Conservation (phyloP, 2,888 invertebrate genomes). For the Patella ulyssiponensis region DNA sequence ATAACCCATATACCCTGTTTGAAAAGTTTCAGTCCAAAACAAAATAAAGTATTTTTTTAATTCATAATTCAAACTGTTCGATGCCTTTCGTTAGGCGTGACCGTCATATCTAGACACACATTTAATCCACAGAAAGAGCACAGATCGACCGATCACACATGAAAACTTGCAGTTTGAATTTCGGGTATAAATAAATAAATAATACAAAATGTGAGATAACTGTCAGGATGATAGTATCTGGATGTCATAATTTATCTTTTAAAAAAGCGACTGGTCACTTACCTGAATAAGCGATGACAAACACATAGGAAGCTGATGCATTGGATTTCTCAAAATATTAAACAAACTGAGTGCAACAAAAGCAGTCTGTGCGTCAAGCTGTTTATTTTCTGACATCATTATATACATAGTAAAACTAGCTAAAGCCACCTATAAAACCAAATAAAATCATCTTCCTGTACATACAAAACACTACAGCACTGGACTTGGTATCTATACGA, state of each 20-base stretch:
- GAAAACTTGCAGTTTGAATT: not conserved
- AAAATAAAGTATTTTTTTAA: no score
- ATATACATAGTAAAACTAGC: slow-evolving; percentile 74
- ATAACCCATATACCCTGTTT: no score
- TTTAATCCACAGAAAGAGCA: no score
- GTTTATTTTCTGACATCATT: slow-evolving; percentile 83
- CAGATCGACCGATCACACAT: no score
- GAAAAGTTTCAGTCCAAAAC: no score
- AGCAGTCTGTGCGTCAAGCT: slow-evolving; percentile 88
- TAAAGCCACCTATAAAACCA: slow-evolving; percentile 56
- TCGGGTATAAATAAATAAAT: not conserved
- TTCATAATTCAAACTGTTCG: no score
- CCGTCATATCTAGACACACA: no score
- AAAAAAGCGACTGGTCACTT: slow-evolving; percentile 64
- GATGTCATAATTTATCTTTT: no score
- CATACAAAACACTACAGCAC: no score
- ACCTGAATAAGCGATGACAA: slow-evolving; percentile 80
- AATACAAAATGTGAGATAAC: not conserved
- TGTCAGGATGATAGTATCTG: not conserved
- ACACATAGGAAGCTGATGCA: slow-evolving; percentile 96
- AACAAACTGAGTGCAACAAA: slow-evolving; percentile 96
- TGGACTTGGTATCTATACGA: no score
- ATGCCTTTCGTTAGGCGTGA: no score
- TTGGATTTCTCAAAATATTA: slow-evolving; percentile 94
- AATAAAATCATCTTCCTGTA: not conserved